A percentile compares a stretch with the other conserved stretches of the same genome.
These are phyloP conservation scores for Papilio glaucus DNA, from an alignment of 1,140 invertebrate genomes.

Conservation along the genomic window DNA sequence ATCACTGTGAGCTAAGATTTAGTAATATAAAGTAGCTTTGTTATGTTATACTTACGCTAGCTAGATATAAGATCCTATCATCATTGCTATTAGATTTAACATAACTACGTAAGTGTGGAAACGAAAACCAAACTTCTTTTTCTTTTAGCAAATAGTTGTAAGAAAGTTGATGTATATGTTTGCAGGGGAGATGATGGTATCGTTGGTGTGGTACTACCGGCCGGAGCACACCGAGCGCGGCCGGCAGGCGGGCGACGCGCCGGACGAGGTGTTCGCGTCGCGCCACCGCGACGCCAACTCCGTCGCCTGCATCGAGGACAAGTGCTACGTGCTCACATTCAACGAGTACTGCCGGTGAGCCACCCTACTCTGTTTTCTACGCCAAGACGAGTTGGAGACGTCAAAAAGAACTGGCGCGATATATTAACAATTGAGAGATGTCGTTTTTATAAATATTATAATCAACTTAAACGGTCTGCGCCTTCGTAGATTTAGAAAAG, in stretches of 20 bases:
- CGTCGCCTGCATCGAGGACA: slow-evolving; percentile 98
- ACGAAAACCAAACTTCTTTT: no score
- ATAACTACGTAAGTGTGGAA: no score
- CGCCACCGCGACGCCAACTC: slow-evolving; percentile 96
- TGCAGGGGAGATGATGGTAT: slow-evolving; percentile 98
- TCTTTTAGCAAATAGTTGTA: no score
- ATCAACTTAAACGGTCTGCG: no score
- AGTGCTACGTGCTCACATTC: slow-evolving; percentile 97
- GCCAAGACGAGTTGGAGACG: neutral
- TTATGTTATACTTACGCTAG: no score
- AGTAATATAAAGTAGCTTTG: no score
- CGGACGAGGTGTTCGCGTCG: slow-evolving; percentile 97
- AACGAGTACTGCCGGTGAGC: slow-evolving; percentile 94
- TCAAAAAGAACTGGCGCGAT: neutral
- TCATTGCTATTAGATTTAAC: no score
- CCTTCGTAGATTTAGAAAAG: no score
- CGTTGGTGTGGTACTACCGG: slow-evolving; percentile 97
- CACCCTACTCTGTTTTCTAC: neutral
- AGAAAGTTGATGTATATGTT: slow-evolving; percentile 38
- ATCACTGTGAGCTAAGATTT: no score
- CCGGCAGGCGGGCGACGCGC: slow-evolving; percentile 89
- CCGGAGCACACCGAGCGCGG: slow-evolving; percentile 98
- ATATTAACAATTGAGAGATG: neutral
- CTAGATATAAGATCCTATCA: no score
- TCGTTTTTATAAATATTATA: no score